Evolutionary conservation across 1,140 invertebrate species (phyloP), one percentile per base, ranked within the genome.

Genomic region (Epicauta chinensis): DNA sequence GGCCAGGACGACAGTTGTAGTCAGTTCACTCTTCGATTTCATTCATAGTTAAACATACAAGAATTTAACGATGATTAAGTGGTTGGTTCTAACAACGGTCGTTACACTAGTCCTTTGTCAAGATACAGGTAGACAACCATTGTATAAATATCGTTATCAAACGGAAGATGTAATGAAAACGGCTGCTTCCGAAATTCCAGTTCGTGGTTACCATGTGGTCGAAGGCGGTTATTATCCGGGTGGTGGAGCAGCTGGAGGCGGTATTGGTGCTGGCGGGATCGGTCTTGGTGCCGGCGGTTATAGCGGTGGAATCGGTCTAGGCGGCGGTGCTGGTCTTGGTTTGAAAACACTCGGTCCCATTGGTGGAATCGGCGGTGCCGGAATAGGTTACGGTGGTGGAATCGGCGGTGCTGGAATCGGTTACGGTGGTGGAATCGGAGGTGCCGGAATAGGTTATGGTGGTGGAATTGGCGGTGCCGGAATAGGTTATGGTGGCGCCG

Each of bases 401-500:
- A 52, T 46, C 49, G 59, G 64, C 16, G 71, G 68, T 30, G 65
- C 69, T 14, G 64, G 68, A 7, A 23, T 23, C 34, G 69, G 69
- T 12, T 59, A 68, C 2, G 64, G 66, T 10, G 69, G 69, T 13
- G 41, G 69, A 32, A n/a, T n/a, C n/a, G 71, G 71, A 17, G 70
- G 69, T 11, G 60, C 47, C n/a, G 61, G 59, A 14, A 37, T 63
- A 17, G 59, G 53, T 4, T 61, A 59, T 10, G 55, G 35, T 1
- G 58, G 59, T 38, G 43, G 49, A 50, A 47, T 37, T 30, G 60
- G 63, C 23, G 34, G 36, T 30, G 60, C 50, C 44, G 58, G 61
- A n/a, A 64, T 68, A 13, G 49, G 53, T n/a, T 3, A 47, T 10
- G 59, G 6, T 30, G 48, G 38, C 15, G 15, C 38, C 16, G 39